Conservation (phyloP, 1,140 invertebrate species). For the Dreissena rostriformis region DNA sequence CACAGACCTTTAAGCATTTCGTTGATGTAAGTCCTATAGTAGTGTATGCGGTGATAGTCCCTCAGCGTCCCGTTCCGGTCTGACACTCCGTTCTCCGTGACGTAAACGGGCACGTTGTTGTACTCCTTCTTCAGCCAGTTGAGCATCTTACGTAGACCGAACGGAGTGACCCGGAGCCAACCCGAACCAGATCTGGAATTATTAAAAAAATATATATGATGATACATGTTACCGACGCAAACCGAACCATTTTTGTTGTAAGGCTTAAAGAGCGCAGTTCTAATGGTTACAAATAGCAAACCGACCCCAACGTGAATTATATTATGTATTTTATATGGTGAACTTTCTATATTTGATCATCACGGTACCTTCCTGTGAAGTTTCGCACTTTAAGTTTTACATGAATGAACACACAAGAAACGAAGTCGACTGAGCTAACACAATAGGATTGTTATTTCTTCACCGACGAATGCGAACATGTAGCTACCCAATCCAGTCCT, state of each 20-base stretch:
- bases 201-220: not conserved
- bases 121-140: slow-evolving; percentile 86
- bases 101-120: slow-evolving; percentile 84
- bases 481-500: slow-evolving; percentile 64
- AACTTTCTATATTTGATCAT: no score
- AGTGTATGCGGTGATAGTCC: slow-evolving; percentile 84
- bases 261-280: not conserved
- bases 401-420: no score
- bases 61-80: slow-evolving; percentile 81
- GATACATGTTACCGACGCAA: not conserved
- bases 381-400: no score
- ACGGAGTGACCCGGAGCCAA: slow-evolving; percentile 83
- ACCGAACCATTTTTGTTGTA: not conserved
- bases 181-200: slow-evolving; percentile 67
- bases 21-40: slow-evolving; percentile 85
- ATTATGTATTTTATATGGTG: no score
- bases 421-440: no score
- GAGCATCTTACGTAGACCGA: slow-evolving; percentile 86
- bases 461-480: not conserved
- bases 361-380: no score
- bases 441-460: no score
- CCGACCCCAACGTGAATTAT: no score
- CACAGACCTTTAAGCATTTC: slow-evolving; percentile 83
- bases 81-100: slow-evolving; percentile 88
- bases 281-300: not conserved